phyloP scores from a whole-genome alignment of 2,888 invertebrate species.

The Yponomeuta plumbellus region DNA sequence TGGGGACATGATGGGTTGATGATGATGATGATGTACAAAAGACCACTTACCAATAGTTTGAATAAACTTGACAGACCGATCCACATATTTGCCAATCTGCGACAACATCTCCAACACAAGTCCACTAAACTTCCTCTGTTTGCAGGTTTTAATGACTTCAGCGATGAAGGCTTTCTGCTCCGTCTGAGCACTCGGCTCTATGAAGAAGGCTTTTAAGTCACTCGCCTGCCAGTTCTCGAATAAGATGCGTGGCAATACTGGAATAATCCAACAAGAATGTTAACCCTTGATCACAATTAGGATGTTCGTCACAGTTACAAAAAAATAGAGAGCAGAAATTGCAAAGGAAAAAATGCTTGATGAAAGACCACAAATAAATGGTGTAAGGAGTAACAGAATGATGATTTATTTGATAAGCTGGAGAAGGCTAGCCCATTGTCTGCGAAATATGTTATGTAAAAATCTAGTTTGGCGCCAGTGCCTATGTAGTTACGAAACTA shows the following conservation, averaged over 20 bases:
- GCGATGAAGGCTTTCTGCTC: constrained; percentile 82
- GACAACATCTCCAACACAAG: constrained; percentile 94
- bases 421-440: too few species aligned
- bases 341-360: too few species aligned
- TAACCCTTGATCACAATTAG: not conserved
- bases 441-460: too few species aligned
- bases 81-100: constrained; percentile 81
- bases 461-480: too few species aligned
- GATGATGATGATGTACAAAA: too few species aligned
- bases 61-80: constrained; percentile 79
- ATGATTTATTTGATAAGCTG: too few species aligned
- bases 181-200: constrained; percentile 78
- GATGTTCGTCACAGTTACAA: too few species aligned
- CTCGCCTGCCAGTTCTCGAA: constrained; percentile 90
- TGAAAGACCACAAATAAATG: too few species aligned
- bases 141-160: constrained; percentile 80
- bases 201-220: constrained; percentile 85
- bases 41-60: constrained; percentile 76
- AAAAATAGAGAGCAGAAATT: too few species aligned
- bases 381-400: too few species aligned
- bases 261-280: constrained; percentile 32
- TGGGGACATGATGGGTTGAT: too few species aligned
- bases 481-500: too few species aligned
- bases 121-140: constrained; percentile 91
- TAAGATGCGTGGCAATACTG: constrained; percentile 91